Conservation (phyloP, 2,113 vertebrate species). For the Etia nguti region DNA sequence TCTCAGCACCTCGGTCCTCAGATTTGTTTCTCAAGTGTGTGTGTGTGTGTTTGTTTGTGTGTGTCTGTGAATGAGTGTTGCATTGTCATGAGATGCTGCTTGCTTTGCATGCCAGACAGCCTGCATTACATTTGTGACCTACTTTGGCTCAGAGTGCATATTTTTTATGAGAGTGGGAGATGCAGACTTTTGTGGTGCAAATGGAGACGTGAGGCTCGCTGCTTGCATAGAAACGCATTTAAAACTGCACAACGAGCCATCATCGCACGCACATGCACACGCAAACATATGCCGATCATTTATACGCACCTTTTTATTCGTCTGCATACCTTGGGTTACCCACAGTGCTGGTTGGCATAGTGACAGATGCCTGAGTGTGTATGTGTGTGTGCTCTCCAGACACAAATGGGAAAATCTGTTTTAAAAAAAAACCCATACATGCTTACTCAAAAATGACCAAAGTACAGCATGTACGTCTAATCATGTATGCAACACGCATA, state of each 20-base stretch:
- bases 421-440: not conserved
- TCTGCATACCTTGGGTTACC: not conserved
- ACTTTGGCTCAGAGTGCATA: constrained; percentile 42
- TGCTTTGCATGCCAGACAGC: constrained; percentile 15
- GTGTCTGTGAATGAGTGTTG: not conserved
- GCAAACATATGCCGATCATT: not conserved
- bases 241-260: not conserved
- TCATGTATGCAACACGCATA: not conserved
- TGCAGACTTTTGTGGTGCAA: not conserved
- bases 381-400: not conserved
- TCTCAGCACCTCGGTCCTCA: not conserved
- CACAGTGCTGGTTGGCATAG: not conserved
- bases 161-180: constrained; percentile 43
- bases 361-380: not conserved
- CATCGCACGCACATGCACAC: not conserved
- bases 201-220: not conserved
- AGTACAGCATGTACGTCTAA: not conserved
- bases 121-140: constrained; percentile 41
- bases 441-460: not conserved
- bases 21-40: not conserved
- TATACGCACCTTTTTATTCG: not conserved
- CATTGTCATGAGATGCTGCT: not conserved
- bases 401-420: not conserved
- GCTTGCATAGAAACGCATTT: not conserved
- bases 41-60: not conserved